Evolutionary conservation across 1,140 invertebrate species (phyloP).

Genomic region (Drosophila pachea): DNA sequence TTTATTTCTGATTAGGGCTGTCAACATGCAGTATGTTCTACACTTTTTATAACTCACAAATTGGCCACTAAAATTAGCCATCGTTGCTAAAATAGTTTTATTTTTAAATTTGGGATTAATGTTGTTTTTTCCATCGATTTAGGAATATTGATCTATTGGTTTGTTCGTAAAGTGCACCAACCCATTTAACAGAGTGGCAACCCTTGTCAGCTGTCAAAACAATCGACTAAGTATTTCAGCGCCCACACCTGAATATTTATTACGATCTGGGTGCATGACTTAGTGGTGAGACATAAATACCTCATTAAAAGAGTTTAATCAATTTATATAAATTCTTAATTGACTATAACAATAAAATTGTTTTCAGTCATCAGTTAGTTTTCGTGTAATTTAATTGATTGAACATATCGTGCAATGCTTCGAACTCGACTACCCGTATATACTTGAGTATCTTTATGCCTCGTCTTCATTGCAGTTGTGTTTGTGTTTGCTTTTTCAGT

Average conservation of each 20-base stretch:
- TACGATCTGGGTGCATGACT: background rate
- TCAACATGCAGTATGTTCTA: constrained; percentile 9
- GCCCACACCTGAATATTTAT: constrained; percentile 16
- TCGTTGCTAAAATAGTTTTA: background rate
- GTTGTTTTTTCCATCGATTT: background rate
- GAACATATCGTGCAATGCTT: background rate
- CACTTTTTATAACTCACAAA: background rate
- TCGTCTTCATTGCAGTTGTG: constrained; percentile 42
- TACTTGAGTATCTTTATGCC: constrained; percentile 18
- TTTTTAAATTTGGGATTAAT: background rate
- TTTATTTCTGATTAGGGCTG: constrained; percentile 53
- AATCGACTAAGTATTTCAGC: constrained; percentile 16
- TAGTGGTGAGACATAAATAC: background rate
- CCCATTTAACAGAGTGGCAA: constrained; percentile 10
- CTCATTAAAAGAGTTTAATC: background rate
- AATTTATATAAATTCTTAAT: background rate
- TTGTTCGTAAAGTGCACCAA: constrained; percentile 27
- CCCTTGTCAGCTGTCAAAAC: constrained; percentile 48
- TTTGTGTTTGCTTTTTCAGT: constrained; percentile 46
- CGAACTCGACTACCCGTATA: constrained; percentile 5
- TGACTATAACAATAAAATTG: background rate
- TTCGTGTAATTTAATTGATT: background rate
- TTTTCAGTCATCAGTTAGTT: no score
- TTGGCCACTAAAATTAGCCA: background rate
- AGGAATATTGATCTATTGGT: constrained; percentile 14